These are phyloP conservation scores for Phodopus roborovskii DNA, from an alignment of 2,113 vertebrate species.

Conservation along the genomic window DNA sequence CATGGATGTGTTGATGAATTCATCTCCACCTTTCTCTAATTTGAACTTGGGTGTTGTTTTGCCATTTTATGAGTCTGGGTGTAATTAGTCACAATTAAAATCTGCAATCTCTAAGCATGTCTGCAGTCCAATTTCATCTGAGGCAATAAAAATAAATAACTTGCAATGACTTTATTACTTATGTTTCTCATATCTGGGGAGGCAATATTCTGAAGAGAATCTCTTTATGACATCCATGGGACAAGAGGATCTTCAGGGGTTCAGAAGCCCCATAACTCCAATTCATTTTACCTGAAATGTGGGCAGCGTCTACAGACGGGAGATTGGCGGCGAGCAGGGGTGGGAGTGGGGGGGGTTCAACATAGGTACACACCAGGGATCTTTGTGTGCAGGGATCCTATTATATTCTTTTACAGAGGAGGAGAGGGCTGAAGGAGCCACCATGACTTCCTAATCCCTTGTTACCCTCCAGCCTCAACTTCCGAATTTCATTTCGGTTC, in stretches of 20 bases:
- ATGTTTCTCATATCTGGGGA: not conserved
- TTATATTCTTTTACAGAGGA: not conserved
- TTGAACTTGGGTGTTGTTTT: not conserved
- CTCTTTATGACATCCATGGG: not conserved
- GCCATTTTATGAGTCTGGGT: constrained; percentile 59
- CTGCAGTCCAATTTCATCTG: constrained; percentile 44
- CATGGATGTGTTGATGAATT: too few relatives aligned
- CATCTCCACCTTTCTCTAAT: not conserved
- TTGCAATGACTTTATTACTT: constrained; percentile 43
- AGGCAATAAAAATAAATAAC: constrained; percentile 52
- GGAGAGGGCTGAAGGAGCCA: not conserved
- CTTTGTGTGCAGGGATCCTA: not conserved
- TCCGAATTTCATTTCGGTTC: not conserved
- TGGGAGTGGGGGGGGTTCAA: rapidly evolving
- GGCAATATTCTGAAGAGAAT: not conserved
- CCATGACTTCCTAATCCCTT: not conserved
- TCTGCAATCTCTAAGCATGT: constrained; percentile 45
- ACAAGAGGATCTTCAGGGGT: not conserved
- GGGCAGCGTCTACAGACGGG: not conserved
- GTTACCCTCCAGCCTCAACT: not conserved
- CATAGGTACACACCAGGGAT: too few relatives aligned
- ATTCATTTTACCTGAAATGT: not conserved
- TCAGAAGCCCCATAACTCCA: not conserved
- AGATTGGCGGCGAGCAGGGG: not conserved
- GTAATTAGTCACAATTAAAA: constrained; percentile 68